phyloP scores from a whole-genome alignment of 2,888 invertebrate species.

The Deilephila elpenor region DNA sequence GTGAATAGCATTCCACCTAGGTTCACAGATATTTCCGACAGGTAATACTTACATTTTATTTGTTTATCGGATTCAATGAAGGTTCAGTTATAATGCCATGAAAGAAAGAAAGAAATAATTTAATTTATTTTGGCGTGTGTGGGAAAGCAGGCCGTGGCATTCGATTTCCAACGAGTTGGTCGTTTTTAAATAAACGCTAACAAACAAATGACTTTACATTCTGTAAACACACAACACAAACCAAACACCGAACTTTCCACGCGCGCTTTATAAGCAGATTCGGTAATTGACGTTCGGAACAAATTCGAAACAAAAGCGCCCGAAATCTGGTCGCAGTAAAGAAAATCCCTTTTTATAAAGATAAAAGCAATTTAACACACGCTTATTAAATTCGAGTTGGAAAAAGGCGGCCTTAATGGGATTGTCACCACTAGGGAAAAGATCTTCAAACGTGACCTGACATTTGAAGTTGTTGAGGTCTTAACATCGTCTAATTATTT shows the following conservation, averaged over 20 bases:
- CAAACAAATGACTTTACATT: conserved; percentile 1
- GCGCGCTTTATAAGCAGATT: conserved; percentile 31
- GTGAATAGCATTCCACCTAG: no score
- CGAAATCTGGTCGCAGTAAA: conserved; percentile 3
- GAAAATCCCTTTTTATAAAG: neutral
- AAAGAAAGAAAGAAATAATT: no score
- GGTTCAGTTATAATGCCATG: neutral
- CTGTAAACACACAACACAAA: neutral
- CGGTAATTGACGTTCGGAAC: conserved; percentile 32
- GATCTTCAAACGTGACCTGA: conserved; percentile 14
- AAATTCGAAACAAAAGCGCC: conserved; percentile 3
- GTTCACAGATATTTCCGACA: no score
- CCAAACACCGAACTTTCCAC: conserved; percentile 22
- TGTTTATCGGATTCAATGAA: no score
- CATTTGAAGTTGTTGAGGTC: conserved; percentile 12
- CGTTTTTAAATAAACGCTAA: neutral
- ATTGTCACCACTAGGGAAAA: conserved; percentile 24
- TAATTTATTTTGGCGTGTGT: no score
- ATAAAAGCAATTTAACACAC: conserved; percentile 21
- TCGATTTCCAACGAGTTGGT: neutral
- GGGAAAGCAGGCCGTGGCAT: neutral
- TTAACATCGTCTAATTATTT: conserved; percentile 4
- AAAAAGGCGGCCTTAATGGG: conserved; percentile 15
- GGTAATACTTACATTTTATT: no score
- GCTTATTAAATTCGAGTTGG: conserved; percentile 18